A percentile compares a stretch with the other conserved stretches of the same genome.
Conservation (phyloP, 2,113 vertebrate species). For the Menura novaehollandiae region DNA sequence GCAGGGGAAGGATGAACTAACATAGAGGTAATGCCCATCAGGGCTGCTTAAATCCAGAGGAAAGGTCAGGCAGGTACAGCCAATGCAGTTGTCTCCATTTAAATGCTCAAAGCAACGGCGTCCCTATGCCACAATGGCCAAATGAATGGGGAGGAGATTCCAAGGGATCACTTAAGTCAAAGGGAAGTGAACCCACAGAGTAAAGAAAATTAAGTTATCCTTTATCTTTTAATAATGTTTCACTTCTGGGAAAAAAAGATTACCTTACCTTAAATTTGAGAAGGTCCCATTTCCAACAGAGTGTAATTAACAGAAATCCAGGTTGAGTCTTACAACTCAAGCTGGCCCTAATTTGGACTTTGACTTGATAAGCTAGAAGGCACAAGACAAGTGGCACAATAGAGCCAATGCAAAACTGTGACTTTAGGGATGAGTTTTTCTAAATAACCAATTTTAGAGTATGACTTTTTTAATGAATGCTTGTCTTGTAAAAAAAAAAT, state of each 20-base stretch:
- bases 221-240: neutral
- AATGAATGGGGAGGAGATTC: neutral
- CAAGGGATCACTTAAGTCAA: neutral
- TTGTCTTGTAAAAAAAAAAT: neutral
- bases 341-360: neutral
- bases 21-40: neutral
- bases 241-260: neutral
- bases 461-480: fast-evolving
- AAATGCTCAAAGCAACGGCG: neutral
- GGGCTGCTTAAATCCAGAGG: neutral
- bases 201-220: neutral
- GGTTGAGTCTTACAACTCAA: neutral
- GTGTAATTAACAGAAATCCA: neutral
- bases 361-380: neutral
- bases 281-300: neutral
- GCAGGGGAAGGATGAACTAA: neutral
- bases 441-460: neutral
- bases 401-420: neutral
- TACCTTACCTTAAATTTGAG: neutral
- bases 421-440: neutral
- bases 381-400: neutral
- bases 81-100: neutral
- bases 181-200: neutral
- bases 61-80: neutral
- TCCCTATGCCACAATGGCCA: neutral